Base-by-base conservation (phyloP, 1,140 invertebrate genomes). In the Lepidurus apus region DNA sequence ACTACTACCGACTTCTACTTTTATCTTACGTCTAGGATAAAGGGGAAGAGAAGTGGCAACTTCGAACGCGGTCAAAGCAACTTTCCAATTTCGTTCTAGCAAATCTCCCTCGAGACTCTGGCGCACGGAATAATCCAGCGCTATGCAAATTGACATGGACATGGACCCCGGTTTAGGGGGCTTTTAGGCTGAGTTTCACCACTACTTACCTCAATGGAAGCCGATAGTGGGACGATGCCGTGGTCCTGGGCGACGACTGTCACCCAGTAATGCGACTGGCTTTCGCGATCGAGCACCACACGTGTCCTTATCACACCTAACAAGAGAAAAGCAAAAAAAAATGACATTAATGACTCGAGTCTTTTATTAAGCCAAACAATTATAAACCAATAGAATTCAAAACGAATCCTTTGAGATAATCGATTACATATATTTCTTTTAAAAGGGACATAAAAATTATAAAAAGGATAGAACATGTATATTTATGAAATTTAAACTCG, bases 191-290 rank as follows among this genome's bases (percentile, higher is more conserved):
- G 53, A 65, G 53, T 65, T 65, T 65, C 21, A 65, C 53, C 21
- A 9, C 17, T 13, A 47, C 53, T 87, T 86, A 94, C 93, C 88
- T 95, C 90, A 24, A 94, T 87, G 82, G 92, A 93, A 43, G 93
- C 89, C 83, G 91, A 91, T 4, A 94, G 86, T 2, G 95, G 94
- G 26, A 95, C 93, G 11, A 96, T 90, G 0, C 93, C 95, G 80
- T 92, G 90, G 86, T 98, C 96, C 83, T 94, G 91, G 1, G 96
- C 96, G 83, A 93, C 93, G 53, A 98, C 89, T 0, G 95, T 97
- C 45, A 98, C 86, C 97, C 97, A 99, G 85, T 96, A 98, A 83
- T 92, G 91, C 21, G 89, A 87, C 81, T 91, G 91, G 0, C 90
- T 90, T 87, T 99, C 97, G 21, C 95, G 89, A 85, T 99, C 97